phyloP scores from a whole-genome alignment of 2,113 vertebrate genomes.

The Rana temporaria region DNA sequence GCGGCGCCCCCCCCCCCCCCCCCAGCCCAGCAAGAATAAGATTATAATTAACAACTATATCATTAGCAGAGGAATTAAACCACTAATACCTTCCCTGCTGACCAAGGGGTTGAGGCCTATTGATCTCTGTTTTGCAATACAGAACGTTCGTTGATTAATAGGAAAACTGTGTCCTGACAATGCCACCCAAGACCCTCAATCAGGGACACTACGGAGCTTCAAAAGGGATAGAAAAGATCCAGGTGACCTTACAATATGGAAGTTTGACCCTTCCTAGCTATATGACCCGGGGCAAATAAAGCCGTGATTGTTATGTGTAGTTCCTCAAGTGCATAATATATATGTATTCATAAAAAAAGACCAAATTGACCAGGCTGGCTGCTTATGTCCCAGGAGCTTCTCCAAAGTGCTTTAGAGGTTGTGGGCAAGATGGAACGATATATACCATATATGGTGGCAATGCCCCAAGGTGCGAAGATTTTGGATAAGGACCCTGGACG shows the following conservation, averaged over 20 bases:
- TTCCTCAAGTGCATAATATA: too few relatives aligned
- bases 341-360: background rate
- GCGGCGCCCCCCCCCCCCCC: background rate
- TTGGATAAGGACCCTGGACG: too few relatives aligned
- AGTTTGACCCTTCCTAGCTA: too few relatives aligned
- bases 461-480: too few relatives aligned
- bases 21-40: background rate
- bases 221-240: background rate
- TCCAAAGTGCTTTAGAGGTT: too few relatives aligned
- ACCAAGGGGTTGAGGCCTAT: background rate
- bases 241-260: background rate
- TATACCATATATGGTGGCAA: too few relatives aligned
- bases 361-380: too few relatives aligned
- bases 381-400: too few relatives aligned
- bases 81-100: conserved; percentile 18
- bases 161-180: background rate
- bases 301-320: background rate
- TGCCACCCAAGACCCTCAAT: background rate
- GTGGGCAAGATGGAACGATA: too few relatives aligned
- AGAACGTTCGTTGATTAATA: background rate
- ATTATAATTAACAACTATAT: conserved; percentile 30
- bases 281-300: background rate
- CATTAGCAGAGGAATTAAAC: conserved; percentile 23
- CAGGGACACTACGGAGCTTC: background rate
- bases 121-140: background rate